Percentiles rank a stretch among this genome's conserved stretches.
These are phyloP conservation scores for Polietes domitor DNA, from an alignment of 2,888 invertebrate species.

Conservation along the genomic window DNA sequence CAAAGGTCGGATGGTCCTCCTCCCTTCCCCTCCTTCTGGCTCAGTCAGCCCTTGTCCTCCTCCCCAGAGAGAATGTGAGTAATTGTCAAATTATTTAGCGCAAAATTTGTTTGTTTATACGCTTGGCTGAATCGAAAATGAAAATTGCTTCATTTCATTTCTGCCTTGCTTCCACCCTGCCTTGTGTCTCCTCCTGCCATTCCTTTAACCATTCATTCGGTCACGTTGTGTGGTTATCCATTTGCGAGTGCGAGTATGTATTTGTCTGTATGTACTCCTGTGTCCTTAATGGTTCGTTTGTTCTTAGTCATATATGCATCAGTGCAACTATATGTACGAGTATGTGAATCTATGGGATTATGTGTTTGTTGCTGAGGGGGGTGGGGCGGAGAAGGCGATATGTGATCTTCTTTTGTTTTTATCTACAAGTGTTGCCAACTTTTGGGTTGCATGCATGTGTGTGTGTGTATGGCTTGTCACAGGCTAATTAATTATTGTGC, in stretches of 20 bases:
- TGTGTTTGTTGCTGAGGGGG: too few species aligned
- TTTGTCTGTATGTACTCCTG: slow-evolving; percentile 27
- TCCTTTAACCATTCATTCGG: neutral
- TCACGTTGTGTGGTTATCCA: neutral
- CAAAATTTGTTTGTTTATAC: slow-evolving; percentile 80
- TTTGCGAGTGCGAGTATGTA: neutral
- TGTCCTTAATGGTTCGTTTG: slow-evolving; percentile 73
- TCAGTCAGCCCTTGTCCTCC: slow-evolving; percentile 30
- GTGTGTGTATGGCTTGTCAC: slow-evolving; percentile 13
- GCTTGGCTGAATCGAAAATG: slow-evolving; percentile 78
- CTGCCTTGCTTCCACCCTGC: neutral
- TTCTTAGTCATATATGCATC: slow-evolving; percentile 76
- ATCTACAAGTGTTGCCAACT: slow-evolving; percentile 68
- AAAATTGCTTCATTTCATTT: slow-evolving; percentile 69
- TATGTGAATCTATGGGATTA: neutral
- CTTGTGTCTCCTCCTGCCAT: neutral
- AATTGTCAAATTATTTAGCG: slow-evolving; percentile 81
- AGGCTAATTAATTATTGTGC: slow-evolving; percentile 64
- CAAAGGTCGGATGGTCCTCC: neutral
- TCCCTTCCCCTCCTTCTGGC: slow-evolving; percentile 2
- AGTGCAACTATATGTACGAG: slow-evolving; percentile 73
- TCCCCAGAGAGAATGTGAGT: slow-evolving; percentile 74
- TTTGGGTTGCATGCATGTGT: too few species aligned
- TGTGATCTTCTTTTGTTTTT: neutral
- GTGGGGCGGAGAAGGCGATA: too few species aligned